Evolutionary conservation across 2,888 invertebrate species (phyloP).

Genomic region (Andrena fulva): DNA sequence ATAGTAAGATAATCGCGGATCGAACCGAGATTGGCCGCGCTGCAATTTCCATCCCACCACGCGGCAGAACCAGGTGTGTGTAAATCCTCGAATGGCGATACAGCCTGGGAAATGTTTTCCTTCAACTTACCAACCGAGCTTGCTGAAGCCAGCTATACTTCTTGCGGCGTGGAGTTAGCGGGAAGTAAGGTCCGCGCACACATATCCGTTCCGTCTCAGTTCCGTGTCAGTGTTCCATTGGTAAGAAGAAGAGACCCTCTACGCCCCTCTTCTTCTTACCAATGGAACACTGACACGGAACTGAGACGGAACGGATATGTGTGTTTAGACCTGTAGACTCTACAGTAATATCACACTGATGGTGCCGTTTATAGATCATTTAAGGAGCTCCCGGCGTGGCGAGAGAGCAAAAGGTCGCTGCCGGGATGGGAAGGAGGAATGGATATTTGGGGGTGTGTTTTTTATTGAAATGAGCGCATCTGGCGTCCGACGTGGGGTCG

Average conservation of each 20-base stretch:
- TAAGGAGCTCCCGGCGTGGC: conserved; percentile 57
- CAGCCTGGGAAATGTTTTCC: conserved; percentile 31
- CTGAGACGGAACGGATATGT: too few species aligned
- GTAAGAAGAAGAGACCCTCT: too few species aligned
- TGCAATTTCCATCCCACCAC: too few species aligned
- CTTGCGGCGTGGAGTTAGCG: conserved; percentile 21
- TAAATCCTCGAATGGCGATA: not conserved
- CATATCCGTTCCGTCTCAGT: too few species aligned
- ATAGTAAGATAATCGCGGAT: too few species aligned
- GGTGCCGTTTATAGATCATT: conserved; percentile 71
- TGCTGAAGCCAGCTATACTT: conserved; percentile 42
- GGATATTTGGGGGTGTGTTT: conserved; percentile 70
- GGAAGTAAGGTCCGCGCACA: conserved; percentile 37
- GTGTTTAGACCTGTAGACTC: too few species aligned
- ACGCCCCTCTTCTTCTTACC: too few species aligned
- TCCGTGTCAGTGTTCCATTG: too few species aligned
- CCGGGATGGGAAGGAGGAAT: conserved; percentile 35
- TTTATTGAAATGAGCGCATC: conserved; percentile 79
- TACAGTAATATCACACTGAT: conserved; percentile 64
- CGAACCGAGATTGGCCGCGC: too few species aligned
- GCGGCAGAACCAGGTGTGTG: not conserved
- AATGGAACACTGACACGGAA: too few species aligned
- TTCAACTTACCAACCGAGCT: conserved; percentile 28
- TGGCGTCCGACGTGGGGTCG: conserved; percentile 68
- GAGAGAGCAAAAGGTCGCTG: conserved; percentile 57